These are phyloP conservation scores for Euspilapteryx auroguttella DNA, from an alignment of 2,888 invertebrate genomes.

Conservation along the genomic window DNA sequence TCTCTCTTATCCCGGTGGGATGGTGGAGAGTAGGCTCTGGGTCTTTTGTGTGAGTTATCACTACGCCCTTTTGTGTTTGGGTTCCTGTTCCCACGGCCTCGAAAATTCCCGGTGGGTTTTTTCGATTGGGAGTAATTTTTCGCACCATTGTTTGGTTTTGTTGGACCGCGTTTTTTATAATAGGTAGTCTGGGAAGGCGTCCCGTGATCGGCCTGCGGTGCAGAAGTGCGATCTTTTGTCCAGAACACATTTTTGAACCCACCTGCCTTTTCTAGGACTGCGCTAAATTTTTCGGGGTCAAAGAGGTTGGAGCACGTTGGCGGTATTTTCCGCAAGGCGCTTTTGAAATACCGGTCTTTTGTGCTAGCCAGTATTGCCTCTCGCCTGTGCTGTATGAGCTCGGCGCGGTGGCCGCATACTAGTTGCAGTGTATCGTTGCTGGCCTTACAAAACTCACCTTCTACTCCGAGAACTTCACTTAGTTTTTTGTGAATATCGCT, in stretches of 20 bases:
- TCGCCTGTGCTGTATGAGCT: not conserved
- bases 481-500: too few species aligned
- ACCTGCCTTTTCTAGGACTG: not conserved
- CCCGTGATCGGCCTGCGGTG: not conserved
- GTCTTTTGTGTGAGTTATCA: too few species aligned
- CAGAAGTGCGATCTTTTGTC: not conserved
- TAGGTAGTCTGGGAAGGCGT: not conserved
- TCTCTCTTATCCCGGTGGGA: not conserved
- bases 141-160: too few species aligned
- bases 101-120: too few species aligned
- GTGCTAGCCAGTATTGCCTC: not conserved
- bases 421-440: conserved; percentile 1
- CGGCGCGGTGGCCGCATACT: conserved; percentile 1
- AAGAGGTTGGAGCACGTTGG: not conserved
- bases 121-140: too few species aligned
- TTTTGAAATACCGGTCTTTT: not conserved
- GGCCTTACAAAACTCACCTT: not conserved
- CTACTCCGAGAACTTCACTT: too few species aligned
- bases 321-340: not conserved
- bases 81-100: too few species aligned
- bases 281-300: not conserved
- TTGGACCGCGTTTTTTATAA: not conserved
- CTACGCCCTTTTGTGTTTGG: too few species aligned
- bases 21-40: not conserved
- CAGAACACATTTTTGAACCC: not conserved